Percentiles rank a stretch among this genome's conserved stretches.
Conservation (phyloP, 2,113 vertebrate species). For the Lota lota region DNA sequence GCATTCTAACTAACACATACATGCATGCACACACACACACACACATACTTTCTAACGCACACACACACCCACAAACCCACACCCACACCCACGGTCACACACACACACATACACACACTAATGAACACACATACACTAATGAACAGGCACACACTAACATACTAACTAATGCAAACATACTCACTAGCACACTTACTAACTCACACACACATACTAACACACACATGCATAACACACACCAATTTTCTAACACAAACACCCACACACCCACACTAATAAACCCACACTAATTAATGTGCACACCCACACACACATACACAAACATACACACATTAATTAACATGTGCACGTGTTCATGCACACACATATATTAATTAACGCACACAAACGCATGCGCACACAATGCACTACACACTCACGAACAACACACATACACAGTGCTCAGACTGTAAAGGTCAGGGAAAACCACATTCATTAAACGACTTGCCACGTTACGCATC, state of each 20-base stretch:
- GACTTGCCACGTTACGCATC: no score
- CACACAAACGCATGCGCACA: background rate
- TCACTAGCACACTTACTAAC: background rate
- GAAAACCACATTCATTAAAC: no score
- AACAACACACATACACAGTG: background rate
- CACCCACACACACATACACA: background rate
- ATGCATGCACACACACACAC: background rate
- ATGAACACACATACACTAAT: background rate
- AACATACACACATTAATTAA: no score
- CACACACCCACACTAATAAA: background rate
- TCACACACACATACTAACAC: conserved; percentile 2
- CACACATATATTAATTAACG: background rate
- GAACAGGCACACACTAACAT: background rate
- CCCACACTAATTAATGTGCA: no score
- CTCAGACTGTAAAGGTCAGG: background rate
- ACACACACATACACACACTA: background rate
- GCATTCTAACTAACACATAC: no score
- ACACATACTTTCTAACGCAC: no score
- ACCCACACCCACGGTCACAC: background rate
- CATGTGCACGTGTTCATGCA: no score
- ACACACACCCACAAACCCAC: background rate
- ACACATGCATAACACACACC: conserved; percentile 1
- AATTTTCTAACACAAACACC: no score
- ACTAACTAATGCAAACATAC: background rate
- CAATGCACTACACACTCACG: no score